These are phyloP conservation scores for Sisor rabdophorus DNA, from an alignment of 2,113 vertebrate species.

Conservation along the genomic window DNA sequence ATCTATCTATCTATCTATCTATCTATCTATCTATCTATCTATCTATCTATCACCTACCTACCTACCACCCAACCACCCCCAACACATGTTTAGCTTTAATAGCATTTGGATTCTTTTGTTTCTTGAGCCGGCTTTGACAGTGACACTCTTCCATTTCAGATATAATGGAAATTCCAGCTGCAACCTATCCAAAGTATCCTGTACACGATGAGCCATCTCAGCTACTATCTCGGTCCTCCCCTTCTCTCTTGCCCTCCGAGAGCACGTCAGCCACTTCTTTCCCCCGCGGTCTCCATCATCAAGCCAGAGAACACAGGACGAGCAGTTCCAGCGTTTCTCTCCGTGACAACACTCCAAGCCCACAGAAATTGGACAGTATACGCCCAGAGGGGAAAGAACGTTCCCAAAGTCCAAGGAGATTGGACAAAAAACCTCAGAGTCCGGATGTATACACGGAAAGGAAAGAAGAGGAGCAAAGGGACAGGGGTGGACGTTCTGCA, in stretches of 20 bases:
- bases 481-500: slow-evolving; percentile 53
- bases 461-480: slow-evolving; percentile 43
- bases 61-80: too few relatives aligned
- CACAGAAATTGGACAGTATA: slow-evolving; percentile 55
- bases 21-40: too few relatives aligned
- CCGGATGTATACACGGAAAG: slow-evolving; percentile 52
- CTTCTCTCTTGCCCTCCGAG: slow-evolving; percentile 71
- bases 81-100: accelerated
- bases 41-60: too few relatives aligned
- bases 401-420: slow-evolving; percentile 63
- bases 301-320: slow-evolving; percentile 21
- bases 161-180: slow-evolving; percentile 78
- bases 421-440: slow-evolving; percentile 57
- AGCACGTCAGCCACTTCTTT: slow-evolving; percentile 41
- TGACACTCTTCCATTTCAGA: slow-evolving; percentile 63
- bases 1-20: too few relatives aligned
- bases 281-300: neutral
- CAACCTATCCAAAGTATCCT: slow-evolving; percentile 71
- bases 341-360: slow-evolving; percentile 67
- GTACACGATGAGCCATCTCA: slow-evolving; percentile 75
- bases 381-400: slow-evolving; percentile 50
- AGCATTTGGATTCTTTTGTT: too few relatives aligned
- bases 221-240: slow-evolving; percentile 71
- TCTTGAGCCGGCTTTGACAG: slow-evolving; percentile 24
- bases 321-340: slow-evolving; percentile 40